Conservation (phyloP, 2,113 vertebrate species). For the Carassius auratus region DNA sequence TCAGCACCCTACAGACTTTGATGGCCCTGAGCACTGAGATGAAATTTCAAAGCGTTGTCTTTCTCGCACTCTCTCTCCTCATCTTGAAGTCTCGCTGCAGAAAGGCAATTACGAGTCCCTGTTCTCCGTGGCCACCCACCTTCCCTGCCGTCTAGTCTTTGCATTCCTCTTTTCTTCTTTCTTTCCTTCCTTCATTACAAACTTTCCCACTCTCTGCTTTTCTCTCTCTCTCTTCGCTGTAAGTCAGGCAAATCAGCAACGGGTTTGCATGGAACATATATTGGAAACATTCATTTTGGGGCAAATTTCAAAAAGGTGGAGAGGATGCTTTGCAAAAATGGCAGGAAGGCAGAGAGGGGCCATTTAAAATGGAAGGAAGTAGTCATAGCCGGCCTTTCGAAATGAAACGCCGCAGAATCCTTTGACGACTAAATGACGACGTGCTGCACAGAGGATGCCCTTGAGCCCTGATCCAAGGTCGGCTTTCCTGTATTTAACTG, state of each 20-base stretch:
- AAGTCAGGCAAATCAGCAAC: slow-evolving; percentile 57
- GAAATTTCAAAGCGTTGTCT: slow-evolving; percentile 46
- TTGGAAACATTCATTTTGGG: slow-evolving; percentile 46
- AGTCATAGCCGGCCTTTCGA: slow-evolving; percentile 37
- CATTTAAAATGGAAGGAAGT: slow-evolving; percentile 35
- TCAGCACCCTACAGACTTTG: slow-evolving; percentile 15
- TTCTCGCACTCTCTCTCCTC: slow-evolving; percentile 32
- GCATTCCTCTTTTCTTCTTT: background rate
- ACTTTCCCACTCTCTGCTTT: slow-evolving; percentile 19
- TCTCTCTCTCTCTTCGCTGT: slow-evolving; percentile 5
- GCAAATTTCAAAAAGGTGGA: slow-evolving; percentile 38
- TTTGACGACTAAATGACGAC: slow-evolving; percentile 32
- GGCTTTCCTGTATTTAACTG: background rate
- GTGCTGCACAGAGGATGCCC: background rate
- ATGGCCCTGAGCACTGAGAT: slow-evolving; percentile 34
- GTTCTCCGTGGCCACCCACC: background rate
- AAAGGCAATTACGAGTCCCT: slow-evolving; percentile 50
- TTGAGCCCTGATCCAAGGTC: slow-evolving; percentile 16
- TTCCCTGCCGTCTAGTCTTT: slow-evolving; percentile 31
- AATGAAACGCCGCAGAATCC: slow-evolving; percentile 13
- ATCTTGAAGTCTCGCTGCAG: slow-evolving; percentile 35
- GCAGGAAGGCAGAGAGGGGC: background rate
- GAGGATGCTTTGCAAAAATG: slow-evolving; percentile 25
- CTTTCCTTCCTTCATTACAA: slow-evolving; percentile 40
- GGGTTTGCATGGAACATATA: slow-evolving; percentile 42